These are phyloP conservation scores for Actinia equina DNA, from an alignment of 64 coral and sea anemone genomes.

Conservation along the genomic window DNA sequence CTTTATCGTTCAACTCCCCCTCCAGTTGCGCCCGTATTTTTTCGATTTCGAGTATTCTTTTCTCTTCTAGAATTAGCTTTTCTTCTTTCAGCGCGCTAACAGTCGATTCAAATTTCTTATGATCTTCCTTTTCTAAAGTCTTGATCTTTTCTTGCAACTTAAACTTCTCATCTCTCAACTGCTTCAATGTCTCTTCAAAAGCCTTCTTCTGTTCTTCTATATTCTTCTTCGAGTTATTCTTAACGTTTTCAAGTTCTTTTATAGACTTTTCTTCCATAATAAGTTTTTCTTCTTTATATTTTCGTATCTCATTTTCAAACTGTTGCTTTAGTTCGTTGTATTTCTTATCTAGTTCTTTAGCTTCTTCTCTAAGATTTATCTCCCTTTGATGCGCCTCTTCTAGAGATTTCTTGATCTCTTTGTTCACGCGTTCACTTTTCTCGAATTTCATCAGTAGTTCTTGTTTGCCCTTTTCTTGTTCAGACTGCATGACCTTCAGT, in stretches of 20 bases:
- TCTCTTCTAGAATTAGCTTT: constrained; percentile 62
- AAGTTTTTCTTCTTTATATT: constrained; percentile 56
- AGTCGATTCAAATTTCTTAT: constrained; percentile 26
- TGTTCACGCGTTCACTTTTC: constrained; percentile 51
- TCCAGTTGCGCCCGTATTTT: constrained; percentile 50
- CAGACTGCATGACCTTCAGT: constrained; percentile 65
- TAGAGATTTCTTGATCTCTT: constrained; percentile 56
- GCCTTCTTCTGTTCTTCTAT: constrained; percentile 30
- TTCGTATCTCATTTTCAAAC: constrained; percentile 60
- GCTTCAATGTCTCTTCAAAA: constrained; percentile 7
- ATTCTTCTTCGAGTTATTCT: constrained; percentile 42
- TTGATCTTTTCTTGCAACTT: constrained; percentile 26
- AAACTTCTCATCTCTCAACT: constrained; percentile 37
- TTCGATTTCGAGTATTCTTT: constrained; percentile 60
- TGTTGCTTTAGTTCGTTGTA: constrained; percentile 65
- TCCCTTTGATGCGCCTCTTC: constrained; percentile 35
- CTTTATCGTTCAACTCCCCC: constrained; percentile 38
- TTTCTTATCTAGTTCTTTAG: constrained; percentile 42
- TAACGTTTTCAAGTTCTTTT: constrained; percentile 21
- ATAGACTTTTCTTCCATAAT: constrained; percentile 59
- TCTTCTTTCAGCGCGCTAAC: constrained; percentile 34
- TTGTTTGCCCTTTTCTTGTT: constrained; percentile 56
- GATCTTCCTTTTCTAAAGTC: not conserved
- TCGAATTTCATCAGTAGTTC: constrained; percentile 53
- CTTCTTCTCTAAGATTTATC: constrained; percentile 40